phyloP scores from a whole-genome alignment of 2,113 vertebrate genomes.

The Pluvialis apricaria region DNA sequence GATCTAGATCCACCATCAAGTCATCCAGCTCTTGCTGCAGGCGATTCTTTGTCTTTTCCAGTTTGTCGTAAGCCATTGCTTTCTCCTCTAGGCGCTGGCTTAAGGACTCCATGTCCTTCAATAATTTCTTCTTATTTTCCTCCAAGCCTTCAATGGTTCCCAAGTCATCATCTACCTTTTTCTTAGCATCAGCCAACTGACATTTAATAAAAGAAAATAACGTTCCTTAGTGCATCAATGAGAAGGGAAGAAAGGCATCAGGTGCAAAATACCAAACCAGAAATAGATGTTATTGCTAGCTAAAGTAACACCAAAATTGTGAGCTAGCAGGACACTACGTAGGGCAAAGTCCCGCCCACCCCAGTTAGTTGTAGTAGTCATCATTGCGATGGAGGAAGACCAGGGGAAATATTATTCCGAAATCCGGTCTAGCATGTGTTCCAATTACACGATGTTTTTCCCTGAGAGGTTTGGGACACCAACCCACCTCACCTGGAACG shows the following conservation, averaged over 20 bases:
- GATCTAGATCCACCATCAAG: slow-evolving; percentile 91
- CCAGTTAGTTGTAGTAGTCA: not conserved
- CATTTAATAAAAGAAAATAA: not conserved
- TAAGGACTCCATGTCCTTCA: slow-evolving; percentile 89
- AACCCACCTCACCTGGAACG: not conserved
- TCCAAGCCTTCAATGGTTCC: slow-evolving; percentile 90
- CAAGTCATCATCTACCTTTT: slow-evolving; percentile 92
- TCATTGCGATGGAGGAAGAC: not conserved
- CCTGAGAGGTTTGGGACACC: not conserved
- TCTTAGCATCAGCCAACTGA: slow-evolving; percentile 90
- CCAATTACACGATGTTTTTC: fast-evolving
- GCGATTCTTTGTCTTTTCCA: slow-evolving; percentile 97
- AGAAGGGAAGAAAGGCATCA: not conserved
- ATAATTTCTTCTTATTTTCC: slow-evolving; percentile 88
- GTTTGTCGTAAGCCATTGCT: slow-evolving; percentile 88
- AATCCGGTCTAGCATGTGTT: fast-evolving
- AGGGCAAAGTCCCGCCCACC: not conserved
- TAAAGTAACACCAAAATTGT: not conserved
- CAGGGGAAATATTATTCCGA: not conserved
- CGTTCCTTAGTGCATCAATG: fast-evolving
- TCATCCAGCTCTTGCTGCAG: slow-evolving; percentile 98
- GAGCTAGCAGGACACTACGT: not conserved
- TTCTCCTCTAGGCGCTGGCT: slow-evolving; percentile 93
- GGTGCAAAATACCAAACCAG: not conserved
- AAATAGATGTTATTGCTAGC: not conserved